Conservation (phyloP, 2,888 invertebrate genomes). For the Criorhina ranunculi region DNA sequence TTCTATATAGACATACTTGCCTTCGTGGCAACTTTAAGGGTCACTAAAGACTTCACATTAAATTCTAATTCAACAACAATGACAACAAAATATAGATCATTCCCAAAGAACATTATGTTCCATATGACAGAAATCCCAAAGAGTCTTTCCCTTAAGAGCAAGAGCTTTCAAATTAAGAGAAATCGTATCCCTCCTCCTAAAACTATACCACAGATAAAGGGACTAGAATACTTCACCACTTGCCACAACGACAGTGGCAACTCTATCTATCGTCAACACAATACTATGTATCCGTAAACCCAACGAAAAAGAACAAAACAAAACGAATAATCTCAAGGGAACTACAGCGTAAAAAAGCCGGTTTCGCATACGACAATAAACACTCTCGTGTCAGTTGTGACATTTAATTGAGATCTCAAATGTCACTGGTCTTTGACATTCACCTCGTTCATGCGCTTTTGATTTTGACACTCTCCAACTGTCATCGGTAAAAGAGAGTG, state of each 20-base stretch:
- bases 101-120: too few relatives aligned
- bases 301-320: constrained; percentile 7
- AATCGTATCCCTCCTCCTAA: constrained; percentile 17
- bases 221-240: constrained; percentile 12
- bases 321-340: neutral
- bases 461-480: constrained; percentile 17
- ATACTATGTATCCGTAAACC: neutral
- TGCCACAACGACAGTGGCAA: neutral
- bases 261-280: neutral
- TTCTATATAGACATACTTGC: too few relatives aligned
- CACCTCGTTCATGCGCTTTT: constrained; percentile 30
- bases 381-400: constrained; percentile 1
- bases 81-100: too few relatives aligned
- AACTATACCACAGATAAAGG: constrained; percentile 27
- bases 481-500: neutral
- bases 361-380: constrained; percentile 7
- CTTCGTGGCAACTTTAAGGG: too few relatives aligned
- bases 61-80: too few relatives aligned
- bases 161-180: neutral
- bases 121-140: too few relatives aligned
- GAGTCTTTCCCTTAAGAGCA: neutral
- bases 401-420: neutral
- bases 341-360: constrained; percentile 10
- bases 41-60: too few relatives aligned
- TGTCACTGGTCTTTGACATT: constrained; percentile 37